A percentile compares a stretch with the other conserved stretches of the same genome.
Evolutionary conservation across 2,888 invertebrate species (phyloP).

Genomic region (Ophion ellenae): DNA sequence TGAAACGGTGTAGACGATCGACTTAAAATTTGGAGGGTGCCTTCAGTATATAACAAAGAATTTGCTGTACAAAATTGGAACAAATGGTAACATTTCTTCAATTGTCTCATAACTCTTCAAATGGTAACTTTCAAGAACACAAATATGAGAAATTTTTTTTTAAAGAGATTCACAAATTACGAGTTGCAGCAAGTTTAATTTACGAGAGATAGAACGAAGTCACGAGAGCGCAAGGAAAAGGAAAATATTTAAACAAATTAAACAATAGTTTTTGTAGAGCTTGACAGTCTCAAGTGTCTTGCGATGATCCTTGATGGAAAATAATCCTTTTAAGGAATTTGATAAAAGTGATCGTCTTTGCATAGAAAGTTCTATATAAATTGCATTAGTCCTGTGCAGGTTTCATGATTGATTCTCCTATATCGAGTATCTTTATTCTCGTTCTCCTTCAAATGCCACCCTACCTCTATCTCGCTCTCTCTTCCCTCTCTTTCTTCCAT

Average conservation of each 20-base stretch:
- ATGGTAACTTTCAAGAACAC: background rate
- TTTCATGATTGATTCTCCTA: slow-evolving; percentile 26
- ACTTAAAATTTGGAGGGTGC: no score
- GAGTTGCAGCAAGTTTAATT: background rate
- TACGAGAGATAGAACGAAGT: background rate
- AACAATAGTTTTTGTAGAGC: background rate
- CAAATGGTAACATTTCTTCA: no score
- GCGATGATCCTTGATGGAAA: background rate
- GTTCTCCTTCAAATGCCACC: background rate
- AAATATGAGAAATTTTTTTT: background rate
- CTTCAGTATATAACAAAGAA: no score
- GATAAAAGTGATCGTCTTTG: background rate
- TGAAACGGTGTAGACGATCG: no score
- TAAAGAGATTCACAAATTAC: background rate
- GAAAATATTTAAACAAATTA: background rate
- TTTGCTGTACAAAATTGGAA: no score
- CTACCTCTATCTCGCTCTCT: background rate
- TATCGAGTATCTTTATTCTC: slow-evolving; percentile 15
- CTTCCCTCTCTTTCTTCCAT: slow-evolving; percentile 30
- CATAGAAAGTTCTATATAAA: slow-evolving; percentile 1
- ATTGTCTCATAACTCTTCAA: background rate
- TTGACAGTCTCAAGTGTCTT: background rate
- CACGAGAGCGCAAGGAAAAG: background rate
- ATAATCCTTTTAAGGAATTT: background rate
- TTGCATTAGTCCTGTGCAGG: slow-evolving; percentile 8